Evolutionary conservation across 2,113 vertebrate species (phyloP), one percentile per base, ranked within the genome.

Genomic region (Blennius ocellaris): DNA sequence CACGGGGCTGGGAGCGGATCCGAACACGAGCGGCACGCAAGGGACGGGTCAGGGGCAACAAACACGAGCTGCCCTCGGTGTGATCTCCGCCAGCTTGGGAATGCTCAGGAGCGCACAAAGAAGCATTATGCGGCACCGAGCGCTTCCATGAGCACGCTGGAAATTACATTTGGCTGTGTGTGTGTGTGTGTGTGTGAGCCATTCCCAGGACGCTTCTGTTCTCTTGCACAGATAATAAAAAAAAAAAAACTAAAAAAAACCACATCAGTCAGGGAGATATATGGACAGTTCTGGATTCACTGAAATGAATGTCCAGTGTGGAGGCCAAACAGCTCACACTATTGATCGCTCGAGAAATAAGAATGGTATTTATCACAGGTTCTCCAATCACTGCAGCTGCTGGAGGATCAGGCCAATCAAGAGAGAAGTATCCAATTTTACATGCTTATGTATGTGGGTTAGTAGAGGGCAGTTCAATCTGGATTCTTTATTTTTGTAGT

Each of bases 31-130:
- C 5, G 8, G 67, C 73, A 68, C 36, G 56, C 68, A 54, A 30
- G 41, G 37, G 65, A 78, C 73, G 71, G 76, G 84, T 81, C 84
- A 80, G 80, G n/a, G 69, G 53, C 75, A 73, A 73, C 74, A 78
- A 85, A 78, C 75, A 73, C 45, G 44, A 77, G 57, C 69, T 59
- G 58, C 59, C 47, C 65, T 79, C 64, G 41, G 65, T 55, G 78
- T 82, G 88, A 89, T 87, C 81, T 80, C 75, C 44, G 76, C 69
- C 78, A 72, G 76, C 82, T 68, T 63, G 69, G 82, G 73, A 87
- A 84, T 58, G 47, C 69, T 80, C 76, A 57, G 67, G 58, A 71
- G 17, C 21, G 76, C 71, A 92, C 85, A 90, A 88, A 89, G 87
- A 60, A 68, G 51, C 89, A 87, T 88, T 90, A 86, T 88, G 75